Conservation (phyloP, 2,888 invertebrate species). For the Oxytorus armatus region DNA sequence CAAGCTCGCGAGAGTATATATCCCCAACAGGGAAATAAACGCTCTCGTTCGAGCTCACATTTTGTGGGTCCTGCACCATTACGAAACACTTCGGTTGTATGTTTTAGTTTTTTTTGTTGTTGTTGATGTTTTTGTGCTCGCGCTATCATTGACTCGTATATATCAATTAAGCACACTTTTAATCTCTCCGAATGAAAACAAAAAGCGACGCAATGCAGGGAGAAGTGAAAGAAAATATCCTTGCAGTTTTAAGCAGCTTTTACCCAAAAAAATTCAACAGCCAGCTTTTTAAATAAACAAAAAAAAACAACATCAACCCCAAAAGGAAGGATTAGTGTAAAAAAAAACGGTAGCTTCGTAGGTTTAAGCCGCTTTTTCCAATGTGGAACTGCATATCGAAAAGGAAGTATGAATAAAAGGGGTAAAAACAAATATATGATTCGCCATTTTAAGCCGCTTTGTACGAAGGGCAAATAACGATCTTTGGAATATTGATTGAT, state of each 20-base stretch:
- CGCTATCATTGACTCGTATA: neutral
- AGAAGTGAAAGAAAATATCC: neutral
- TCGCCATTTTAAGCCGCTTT: too few relatives aligned
- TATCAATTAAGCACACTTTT: neutral
- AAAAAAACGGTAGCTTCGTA: too few relatives aligned
- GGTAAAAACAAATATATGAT: too few relatives aligned
- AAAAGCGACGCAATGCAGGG: too few relatives aligned
- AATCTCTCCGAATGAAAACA: neutral
- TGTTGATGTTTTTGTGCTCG: neutral
- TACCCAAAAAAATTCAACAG: neutral
- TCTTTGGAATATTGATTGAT: too few relatives aligned
- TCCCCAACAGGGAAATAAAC: conserved; percentile 11
- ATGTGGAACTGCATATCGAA: too few relatives aligned
- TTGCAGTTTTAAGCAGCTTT: neutral
- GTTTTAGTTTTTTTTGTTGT: neutral
- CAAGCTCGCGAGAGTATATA: neutral
- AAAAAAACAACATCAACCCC: too few relatives aligned
- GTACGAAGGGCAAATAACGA: too few relatives aligned
- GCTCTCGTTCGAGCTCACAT: neutral
- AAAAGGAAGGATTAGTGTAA: too few relatives aligned
- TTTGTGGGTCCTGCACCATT: neutral
- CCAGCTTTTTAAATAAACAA: too few relatives aligned
- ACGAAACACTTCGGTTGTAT: neutral
- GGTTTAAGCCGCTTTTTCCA: too few relatives aligned
- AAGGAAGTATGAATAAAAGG: too few relatives aligned